Conservation (phyloP, 2,888 invertebrate genomes). For the Drosophila subsilvestris region DNA sequence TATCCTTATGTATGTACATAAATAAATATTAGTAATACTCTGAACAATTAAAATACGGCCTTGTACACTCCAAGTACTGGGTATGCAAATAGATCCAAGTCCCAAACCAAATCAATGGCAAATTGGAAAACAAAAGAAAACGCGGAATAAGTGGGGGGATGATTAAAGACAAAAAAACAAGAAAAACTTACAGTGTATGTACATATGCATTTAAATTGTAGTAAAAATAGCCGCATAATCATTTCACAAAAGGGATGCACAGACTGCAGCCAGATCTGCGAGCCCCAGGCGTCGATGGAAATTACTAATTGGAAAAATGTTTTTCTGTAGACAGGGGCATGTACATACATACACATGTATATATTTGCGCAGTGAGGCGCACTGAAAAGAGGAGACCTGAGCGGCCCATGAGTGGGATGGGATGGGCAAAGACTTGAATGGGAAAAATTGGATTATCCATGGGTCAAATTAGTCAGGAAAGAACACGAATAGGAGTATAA, state of each 20-base stretch:
- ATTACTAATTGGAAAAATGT: constrained; percentile 68
- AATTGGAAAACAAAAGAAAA: constrained; percentile 45
- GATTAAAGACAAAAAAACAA: constrained; percentile 19
- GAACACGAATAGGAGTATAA: constrained; percentile 9
- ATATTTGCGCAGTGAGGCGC: constrained; percentile 57
- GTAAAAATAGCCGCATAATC: constrained; percentile 66
- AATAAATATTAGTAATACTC: no score
- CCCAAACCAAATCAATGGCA: constrained; percentile 56
- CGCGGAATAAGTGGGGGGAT: not conserved
- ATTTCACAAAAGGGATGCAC: constrained; percentile 24
- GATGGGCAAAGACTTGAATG: constrained; percentile 17
- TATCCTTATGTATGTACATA: no score
- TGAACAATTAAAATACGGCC: not conserved
- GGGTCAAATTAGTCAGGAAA: constrained; percentile 53
- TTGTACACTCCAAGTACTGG: not conserved
- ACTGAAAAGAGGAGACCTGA: not conserved
- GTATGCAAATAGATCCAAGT: not conserved
- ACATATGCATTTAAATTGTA: constrained; percentile 43
- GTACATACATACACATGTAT: constrained; percentile 21
- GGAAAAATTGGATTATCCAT: constrained; percentile 60
- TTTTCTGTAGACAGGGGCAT: constrained; percentile 34
- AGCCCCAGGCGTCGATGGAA: constrained; percentile 38
- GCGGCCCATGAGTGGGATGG: not conserved
- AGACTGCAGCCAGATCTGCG: constrained; percentile 29
- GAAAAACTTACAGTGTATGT: not conserved